phyloP scores from a whole-genome alignment of 2,113 vertebrate genomes.

The Nyctibius bracteatus region DNA sequence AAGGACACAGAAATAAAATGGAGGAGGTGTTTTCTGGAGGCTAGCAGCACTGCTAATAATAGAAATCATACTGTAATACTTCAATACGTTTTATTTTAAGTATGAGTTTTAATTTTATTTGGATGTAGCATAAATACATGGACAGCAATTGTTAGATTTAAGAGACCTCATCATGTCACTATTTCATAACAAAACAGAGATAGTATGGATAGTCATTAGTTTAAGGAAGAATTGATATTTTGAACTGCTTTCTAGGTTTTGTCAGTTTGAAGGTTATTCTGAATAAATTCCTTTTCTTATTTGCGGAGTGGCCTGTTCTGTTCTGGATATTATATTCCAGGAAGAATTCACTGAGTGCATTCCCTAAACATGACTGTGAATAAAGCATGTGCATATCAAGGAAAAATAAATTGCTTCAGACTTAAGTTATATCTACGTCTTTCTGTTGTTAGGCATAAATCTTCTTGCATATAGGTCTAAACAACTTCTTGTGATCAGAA shows the following conservation, averaged over 20 bases:
- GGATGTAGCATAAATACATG: background rate
- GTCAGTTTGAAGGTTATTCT: background rate
- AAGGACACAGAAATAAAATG: background rate
- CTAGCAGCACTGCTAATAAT: background rate
- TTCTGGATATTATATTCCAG: background rate
- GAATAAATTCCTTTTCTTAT: background rate
- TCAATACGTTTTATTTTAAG: background rate
- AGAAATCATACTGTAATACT: background rate
- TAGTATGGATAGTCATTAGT: background rate
- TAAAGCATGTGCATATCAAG: background rate
- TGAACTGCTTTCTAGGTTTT: background rate
- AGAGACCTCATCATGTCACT: background rate
- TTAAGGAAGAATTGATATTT: background rate
- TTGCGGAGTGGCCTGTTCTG: background rate
- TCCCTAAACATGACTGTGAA: slow-evolving; percentile 11
- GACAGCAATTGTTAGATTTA: background rate
- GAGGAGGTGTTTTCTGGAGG: background rate
- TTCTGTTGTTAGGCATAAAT: slow-evolving; percentile 6
- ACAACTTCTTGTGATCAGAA: background rate
- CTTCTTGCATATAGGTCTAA: background rate
- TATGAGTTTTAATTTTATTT: background rate
- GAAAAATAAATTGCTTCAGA: background rate
- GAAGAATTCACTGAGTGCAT: background rate
- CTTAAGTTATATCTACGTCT: background rate
- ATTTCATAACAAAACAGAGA: background rate